Evolutionary conservation across 1,140 invertebrate genomes (phyloP).

Genomic region (Leptopilina boulardi): DNA sequence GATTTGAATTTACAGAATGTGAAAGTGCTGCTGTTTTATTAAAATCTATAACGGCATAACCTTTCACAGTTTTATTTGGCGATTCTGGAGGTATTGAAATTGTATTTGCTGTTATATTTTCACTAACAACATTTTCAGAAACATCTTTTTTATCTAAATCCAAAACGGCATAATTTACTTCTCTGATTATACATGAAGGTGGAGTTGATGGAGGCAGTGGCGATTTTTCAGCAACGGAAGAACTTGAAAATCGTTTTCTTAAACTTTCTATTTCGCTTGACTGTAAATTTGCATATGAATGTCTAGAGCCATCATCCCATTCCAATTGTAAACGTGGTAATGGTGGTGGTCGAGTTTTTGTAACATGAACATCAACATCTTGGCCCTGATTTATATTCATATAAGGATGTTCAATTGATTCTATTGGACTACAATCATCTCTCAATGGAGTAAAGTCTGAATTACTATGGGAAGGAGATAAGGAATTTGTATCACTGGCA

Average conservation of each 20-base stretch:
- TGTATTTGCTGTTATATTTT: constrained; percentile 51
- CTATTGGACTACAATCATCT: constrained; percentile 55
- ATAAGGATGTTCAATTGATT: constrained; percentile 75
- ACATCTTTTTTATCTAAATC: constrained; percentile 80
- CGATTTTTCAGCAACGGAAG: constrained; percentile 71
- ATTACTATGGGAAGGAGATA: constrained; percentile 66
- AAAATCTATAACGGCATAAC: constrained; percentile 96
- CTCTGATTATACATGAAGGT: constrained; percentile 68
- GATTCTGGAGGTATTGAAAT: constrained; percentile 75
- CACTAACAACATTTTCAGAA: constrained; percentile 35
- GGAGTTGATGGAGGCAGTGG: constrained; percentile 74
- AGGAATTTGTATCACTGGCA: constrained; percentile 60
- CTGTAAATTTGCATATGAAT: constrained; percentile 82
- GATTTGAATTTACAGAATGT: constrained; percentile 78
- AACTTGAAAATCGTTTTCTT: constrained; percentile 66
- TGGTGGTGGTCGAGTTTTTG: constrained; percentile 56
- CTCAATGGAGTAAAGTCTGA: constrained; percentile 48
- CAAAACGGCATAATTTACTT: constrained; percentile 87
- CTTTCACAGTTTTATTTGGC: constrained; percentile 79
- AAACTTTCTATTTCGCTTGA: constrained; percentile 78
- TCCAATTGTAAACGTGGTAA: constrained; percentile 57
- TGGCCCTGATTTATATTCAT: constrained; percentile 80
- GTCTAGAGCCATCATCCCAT: constrained; percentile 69
- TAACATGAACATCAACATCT: constrained; percentile 49
- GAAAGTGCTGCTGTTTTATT: constrained; percentile 93